A percentile compares a stretch with the other conserved stretches of the same genome.
These are phyloP conservation scores for Furcifer pardalis DNA, from an alignment of 2,797 vertebrate genomes.

Conservation along the genomic window DNA sequence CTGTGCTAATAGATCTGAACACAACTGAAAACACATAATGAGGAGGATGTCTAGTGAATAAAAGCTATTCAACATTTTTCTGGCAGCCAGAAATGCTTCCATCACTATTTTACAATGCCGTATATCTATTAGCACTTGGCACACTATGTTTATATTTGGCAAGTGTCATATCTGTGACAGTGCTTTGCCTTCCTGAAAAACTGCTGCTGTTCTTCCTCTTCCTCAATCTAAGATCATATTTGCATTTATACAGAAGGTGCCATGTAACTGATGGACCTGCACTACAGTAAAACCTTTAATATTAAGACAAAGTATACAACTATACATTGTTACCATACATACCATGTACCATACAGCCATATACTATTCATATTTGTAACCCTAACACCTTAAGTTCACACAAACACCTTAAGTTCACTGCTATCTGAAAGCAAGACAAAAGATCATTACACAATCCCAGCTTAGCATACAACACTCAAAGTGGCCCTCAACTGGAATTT, in stretches of 20 bases:
- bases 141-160: background rate
- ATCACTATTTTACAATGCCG: background rate
- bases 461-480: background rate
- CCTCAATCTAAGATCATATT: background rate
- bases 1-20: slow-evolving; percentile 30
- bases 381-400: background rate
- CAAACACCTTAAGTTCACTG: background rate
- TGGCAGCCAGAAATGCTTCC: slow-evolving; percentile 35
- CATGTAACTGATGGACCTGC: background rate
- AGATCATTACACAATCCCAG: background rate
- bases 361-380: background rate
- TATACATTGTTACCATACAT: background rate
- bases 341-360: background rate
- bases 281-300: background rate
- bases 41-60: slow-evolving; percentile 33
- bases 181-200: background rate
- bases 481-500: background rate
- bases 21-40: slow-evolving; percentile 9
- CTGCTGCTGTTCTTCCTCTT: slow-evolving; percentile 2
- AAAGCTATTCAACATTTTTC: slow-evolving; percentile 44
- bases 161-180: background rate
- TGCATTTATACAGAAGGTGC: background rate
- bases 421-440: background rate
- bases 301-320: no score
- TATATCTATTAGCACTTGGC: background rate